Conservation (phyloP, 2,797 vertebrate species). For the Borostomias antarcticus region DNA sequence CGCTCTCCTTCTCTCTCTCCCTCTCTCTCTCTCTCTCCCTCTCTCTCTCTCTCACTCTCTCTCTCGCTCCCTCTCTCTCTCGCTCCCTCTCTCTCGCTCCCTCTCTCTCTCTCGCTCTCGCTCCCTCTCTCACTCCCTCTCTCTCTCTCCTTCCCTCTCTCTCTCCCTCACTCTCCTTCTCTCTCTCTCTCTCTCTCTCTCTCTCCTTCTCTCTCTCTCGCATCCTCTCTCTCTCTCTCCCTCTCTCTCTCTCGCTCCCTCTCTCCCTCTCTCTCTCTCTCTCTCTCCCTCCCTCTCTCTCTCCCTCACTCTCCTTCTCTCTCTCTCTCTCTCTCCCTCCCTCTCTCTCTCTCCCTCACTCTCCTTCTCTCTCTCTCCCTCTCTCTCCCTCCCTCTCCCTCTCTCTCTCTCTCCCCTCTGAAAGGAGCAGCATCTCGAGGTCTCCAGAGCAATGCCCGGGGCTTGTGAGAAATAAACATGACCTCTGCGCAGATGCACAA, state of each 20-base stretch:
- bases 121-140: too few relatives aligned
- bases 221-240: neutral
- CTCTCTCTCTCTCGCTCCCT: too few relatives aligned
- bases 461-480: slow-evolving; percentile 14
- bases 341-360: slow-evolving; percentile 20
- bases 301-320: neutral
- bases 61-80: too few relatives aligned
- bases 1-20: too few relatives aligned
- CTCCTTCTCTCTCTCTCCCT: slow-evolving; percentile 6
- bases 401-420: neutral
- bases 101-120: neutral
- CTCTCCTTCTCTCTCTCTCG: too few relatives aligned
- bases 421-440: too few relatives aligned
- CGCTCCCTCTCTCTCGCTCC: neutral
- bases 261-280: neutral
- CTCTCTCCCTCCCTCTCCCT: neutral
- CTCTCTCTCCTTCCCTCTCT: neutral
- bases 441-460: neutral
- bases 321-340: neutral
- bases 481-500: slow-evolving; percentile 11
- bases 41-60: neutral
- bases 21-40: neutral
- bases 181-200: neutral
- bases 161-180: slow-evolving; percentile 27
- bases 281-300: neutral